These are phyloP conservation scores for Stomatorhinus walkeri DNA, from an alignment of 2,797 vertebrate genomes.

Conservation along the genomic window DNA sequence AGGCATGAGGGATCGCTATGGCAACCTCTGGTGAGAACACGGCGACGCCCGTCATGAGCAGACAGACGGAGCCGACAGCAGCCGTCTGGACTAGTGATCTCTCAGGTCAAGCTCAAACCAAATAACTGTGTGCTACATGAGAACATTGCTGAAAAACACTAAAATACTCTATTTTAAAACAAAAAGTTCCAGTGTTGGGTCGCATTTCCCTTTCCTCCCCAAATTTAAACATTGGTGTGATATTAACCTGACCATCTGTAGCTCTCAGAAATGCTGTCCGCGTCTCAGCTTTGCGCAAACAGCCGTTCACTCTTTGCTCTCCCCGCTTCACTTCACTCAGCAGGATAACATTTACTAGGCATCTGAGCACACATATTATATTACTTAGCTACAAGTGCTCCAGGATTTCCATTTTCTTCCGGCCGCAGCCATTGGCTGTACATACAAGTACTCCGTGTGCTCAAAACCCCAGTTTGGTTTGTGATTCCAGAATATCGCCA, in stretches of 20 bases:
- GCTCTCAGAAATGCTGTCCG: neutral
- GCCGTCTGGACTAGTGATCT: neutral
- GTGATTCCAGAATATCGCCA: neutral
- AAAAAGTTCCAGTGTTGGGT: neutral
- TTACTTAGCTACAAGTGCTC: neutral
- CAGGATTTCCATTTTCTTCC: neutral
- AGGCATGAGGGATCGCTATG: constrained; percentile 12
- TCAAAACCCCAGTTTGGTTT: neutral
- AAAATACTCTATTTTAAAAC: neutral
- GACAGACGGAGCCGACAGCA: neutral
- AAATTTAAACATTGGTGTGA: neutral
- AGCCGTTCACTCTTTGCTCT: neutral
- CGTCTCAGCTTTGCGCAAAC: neutral
- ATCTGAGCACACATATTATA: neutral
- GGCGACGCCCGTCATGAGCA: neutral
- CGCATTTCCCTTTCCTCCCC: neutral
- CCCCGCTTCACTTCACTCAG: neutral
- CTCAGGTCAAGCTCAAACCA: neutral
- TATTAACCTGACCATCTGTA: neutral
- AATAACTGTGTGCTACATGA: neutral
- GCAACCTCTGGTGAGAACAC: constrained; percentile 4
- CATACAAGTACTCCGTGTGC: neutral
- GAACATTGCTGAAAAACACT: neutral
- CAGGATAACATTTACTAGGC: neutral
- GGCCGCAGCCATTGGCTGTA: neutral